A percentile compares a stretch with the other conserved stretches of the same genome.
These are phyloP conservation scores for Catagonus wagneri DNA, from an alignment of 2,113 vertebrate genomes.

Conservation along the genomic window DNA sequence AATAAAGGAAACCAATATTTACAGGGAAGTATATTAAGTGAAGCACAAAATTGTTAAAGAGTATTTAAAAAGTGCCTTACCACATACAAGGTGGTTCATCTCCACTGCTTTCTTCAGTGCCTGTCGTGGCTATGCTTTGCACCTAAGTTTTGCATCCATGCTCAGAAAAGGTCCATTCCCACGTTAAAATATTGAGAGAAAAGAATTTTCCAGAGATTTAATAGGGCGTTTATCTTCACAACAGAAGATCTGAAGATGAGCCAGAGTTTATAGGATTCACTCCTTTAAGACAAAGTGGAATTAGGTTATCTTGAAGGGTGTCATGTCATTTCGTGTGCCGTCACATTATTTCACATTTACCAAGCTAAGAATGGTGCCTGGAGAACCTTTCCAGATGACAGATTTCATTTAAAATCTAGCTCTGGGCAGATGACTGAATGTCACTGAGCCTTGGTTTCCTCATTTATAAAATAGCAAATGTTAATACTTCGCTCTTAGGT, in stretches of 20 bases:
- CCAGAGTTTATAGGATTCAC: neutral
- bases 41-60: slow-evolving; percentile 41
- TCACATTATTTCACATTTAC: neutral
- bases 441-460: neutral
- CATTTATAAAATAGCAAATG: neutral
- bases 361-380: neutral
- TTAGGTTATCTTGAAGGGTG: neutral
- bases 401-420: neutral
- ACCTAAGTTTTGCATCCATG: neutral
- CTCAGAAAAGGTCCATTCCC: neutral
- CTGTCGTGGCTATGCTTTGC: neutral
- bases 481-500: neutral
- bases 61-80: slow-evolving; percentile 65
- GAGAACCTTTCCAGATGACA: neutral
- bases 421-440: neutral
- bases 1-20: slow-evolving; percentile 63
- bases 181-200: neutral
- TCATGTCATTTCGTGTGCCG: neutral
- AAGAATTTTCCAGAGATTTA: neutral
- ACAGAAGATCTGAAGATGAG: neutral
- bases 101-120: slow-evolving; percentile 51
- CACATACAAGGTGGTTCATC: slow-evolving; percentile 63
- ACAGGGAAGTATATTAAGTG: slow-evolving; percentile 72
- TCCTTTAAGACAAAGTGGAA: neutral
- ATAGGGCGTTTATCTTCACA: neutral